A percentile compares a stretch with the other conserved stretches of the same genome.
Conservation (phyloP, 2,888 invertebrate genomes). For the Dilophus febrilis region DNA sequence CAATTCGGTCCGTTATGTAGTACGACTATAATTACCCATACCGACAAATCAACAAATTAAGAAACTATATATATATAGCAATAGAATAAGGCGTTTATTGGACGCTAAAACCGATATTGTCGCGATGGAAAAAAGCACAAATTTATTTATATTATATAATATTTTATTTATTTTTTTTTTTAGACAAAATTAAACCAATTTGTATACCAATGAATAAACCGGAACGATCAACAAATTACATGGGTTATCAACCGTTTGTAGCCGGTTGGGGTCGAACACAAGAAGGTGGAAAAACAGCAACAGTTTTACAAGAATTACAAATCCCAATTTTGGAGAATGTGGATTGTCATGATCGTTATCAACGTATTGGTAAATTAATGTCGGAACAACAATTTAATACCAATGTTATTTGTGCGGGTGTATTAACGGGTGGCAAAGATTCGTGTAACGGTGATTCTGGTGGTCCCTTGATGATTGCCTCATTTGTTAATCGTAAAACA, state of each 20-base stretch:
- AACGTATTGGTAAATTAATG: slow-evolving; percentile 15
- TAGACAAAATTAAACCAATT: slow-evolving; percentile 34
- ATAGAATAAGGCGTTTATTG: too few species aligned
- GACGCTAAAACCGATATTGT: too few species aligned
- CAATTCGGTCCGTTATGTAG: too few species aligned
- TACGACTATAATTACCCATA: too few species aligned
- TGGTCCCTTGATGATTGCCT: slow-evolving; percentile 26
- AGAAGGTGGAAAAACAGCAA: slow-evolving; percentile 47
- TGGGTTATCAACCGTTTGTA: slow-evolving; percentile 43
- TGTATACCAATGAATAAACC: slow-evolving; percentile 49
- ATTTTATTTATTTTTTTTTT: neutral
- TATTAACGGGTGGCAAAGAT: slow-evolving; percentile 23
- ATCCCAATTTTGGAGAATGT: slow-evolving; percentile 48
- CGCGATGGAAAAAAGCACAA: neutral
- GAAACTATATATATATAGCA: too few species aligned
- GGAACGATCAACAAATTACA: slow-evolving; percentile 36
- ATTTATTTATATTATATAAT: neutral
- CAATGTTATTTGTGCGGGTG: slow-evolving; percentile 25
- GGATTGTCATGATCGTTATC: slow-evolving; percentile 34
- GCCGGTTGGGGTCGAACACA: slow-evolving; percentile 41
- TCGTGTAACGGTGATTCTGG: slow-evolving; percentile 29
- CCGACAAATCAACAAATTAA: too few species aligned
- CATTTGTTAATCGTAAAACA: slow-evolving; percentile 1
- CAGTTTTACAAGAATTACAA: slow-evolving; percentile 46
- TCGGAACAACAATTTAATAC: slow-evolving; percentile 23